phyloP scores from a whole-genome alignment of 2,888 invertebrate genomes.

The Allolobophora icterica region DNA sequence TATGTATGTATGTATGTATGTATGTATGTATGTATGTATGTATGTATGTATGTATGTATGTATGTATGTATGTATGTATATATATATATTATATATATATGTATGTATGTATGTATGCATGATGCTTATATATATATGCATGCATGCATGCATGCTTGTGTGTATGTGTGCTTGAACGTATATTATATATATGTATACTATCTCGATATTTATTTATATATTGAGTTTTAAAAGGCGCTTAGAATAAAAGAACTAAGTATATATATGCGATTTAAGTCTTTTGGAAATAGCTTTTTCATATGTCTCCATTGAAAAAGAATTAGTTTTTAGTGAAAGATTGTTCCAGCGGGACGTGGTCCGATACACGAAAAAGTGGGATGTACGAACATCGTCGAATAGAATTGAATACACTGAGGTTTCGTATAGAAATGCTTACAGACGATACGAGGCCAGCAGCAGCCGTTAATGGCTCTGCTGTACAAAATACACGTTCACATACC shows the following conservation, averaged over 20 bases:
- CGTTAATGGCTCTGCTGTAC: background rate
- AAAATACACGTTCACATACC: background rate
- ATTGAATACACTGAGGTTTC: background rate
- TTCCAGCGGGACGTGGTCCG: background rate
- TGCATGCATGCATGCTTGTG: no score
- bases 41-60: no score
- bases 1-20: no score
- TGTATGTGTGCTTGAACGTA: background rate
- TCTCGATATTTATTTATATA: background rate
- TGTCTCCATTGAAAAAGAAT: background rate
- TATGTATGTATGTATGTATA: no score
- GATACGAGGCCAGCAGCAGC: background rate
- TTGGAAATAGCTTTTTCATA: background rate
- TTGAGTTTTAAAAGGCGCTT: background rate
- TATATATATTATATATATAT: no score
- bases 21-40: no score
- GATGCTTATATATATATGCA: no score
- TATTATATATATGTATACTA: background rate
- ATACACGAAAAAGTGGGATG: background rate
- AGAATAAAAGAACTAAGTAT: background rate
- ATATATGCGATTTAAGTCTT: background rate
- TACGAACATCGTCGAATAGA: background rate
- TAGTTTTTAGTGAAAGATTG: background rate
- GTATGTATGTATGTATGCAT: no score
- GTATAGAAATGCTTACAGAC: background rate